These are phyloP conservation scores for Danionella dracula DNA, from an alignment of 2,797 vertebrate genomes.

Conservation along the genomic window DNA sequence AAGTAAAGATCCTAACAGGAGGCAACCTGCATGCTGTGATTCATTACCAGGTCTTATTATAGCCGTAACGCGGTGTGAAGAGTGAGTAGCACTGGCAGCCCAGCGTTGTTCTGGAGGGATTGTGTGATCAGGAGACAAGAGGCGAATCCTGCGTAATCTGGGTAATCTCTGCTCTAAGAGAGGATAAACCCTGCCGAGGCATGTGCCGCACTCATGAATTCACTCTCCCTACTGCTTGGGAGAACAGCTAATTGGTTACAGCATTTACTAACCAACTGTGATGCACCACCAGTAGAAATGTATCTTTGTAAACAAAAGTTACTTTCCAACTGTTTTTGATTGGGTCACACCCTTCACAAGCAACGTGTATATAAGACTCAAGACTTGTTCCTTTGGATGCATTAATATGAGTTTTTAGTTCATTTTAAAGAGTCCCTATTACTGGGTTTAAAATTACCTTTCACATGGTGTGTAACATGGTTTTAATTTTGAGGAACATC, in stretches of 20 bases:
- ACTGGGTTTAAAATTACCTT: no score
- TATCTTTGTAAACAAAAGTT: no score
- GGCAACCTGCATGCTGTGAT: slow-evolving; percentile 32
- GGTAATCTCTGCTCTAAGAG: slow-evolving; percentile 52
- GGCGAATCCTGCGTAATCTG: slow-evolving; percentile 50
- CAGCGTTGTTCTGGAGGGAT: slow-evolving; percentile 36
- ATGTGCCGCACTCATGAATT: neutral
- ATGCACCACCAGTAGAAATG: neutral
- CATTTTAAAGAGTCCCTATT: no score
- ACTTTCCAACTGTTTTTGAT: no score
- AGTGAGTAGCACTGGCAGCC: slow-evolving; percentile 32
- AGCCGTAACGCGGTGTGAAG: slow-evolving; percentile 34
- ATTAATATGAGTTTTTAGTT: no score
- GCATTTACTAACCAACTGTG: neutral
- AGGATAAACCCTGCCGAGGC: slow-evolving; percentile 43
- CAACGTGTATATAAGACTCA: no score
- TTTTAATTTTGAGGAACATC: no score
- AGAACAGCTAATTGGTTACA: neutral
- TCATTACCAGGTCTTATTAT: slow-evolving; percentile 34
- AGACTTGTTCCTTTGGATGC: no score
- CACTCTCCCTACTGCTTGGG: neutral
- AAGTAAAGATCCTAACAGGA: slow-evolving; percentile 25
- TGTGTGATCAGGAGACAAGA: slow-evolving; percentile 39
- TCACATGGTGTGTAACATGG: no score
- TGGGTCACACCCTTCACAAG: no score